A percentile compares a stretch with the other conserved stretches of the same genome.
These are phyloP conservation scores for Mionectes olivaceus DNA, from an alignment of 2,797 vertebrate species.

Conservation along the genomic window DNA sequence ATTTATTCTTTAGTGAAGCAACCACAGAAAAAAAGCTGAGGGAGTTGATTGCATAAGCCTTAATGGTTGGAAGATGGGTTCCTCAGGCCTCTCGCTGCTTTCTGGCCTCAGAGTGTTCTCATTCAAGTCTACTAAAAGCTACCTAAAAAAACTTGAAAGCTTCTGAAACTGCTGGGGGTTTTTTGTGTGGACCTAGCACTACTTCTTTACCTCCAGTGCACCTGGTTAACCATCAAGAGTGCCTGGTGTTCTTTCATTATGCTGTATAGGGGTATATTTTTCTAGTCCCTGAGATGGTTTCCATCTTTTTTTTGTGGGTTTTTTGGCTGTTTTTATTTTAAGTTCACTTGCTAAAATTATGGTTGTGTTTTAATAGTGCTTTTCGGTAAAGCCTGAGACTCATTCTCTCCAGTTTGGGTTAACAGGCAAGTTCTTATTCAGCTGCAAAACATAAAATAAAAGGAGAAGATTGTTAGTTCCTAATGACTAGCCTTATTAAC, in stretches of 20 bases:
- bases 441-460: not conserved
- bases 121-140: slow-evolving; percentile 25
- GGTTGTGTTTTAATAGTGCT: not conserved
- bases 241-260: not conserved
- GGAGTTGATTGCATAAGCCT: slow-evolving; percentile 48
- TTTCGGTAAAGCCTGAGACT: not conserved
- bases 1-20: slow-evolving; percentile 44
- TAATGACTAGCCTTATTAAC: slow-evolving; percentile 10
- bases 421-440: not conserved
- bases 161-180: not conserved
- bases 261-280: not conserved
- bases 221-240: not conserved
- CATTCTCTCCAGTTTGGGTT: not conserved
- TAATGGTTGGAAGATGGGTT: slow-evolving; percentile 20
- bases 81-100: slow-evolving; percentile 4
- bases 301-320: not conserved
- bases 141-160: not conserved
- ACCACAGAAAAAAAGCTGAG: not conserved
- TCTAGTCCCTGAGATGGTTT: not conserved
- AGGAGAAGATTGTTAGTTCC: not conserved
- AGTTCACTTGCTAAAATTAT: not conserved
- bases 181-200: not conserved
- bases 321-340: not conserved
- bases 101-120: not conserved
- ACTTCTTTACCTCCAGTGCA: not conserved